phyloP scores from a whole-genome alignment of 2,888 invertebrate genomes.

The Coelinius sp. region DNA sequence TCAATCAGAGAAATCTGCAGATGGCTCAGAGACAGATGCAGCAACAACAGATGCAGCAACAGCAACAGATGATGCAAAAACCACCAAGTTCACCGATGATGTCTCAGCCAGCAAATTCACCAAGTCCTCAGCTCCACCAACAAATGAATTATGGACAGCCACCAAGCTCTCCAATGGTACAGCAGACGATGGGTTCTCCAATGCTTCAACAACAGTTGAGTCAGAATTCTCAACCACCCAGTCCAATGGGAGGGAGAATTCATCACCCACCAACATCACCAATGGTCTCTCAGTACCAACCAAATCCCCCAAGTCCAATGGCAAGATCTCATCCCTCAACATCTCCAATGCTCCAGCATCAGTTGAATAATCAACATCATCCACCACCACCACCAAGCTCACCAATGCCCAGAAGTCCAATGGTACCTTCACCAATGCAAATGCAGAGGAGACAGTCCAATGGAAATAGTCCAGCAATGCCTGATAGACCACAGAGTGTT shows the following conservation, averaged over 20 bases:
- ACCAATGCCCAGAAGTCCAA: slow-evolving; percentile 74
- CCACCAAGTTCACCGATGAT: slow-evolving; percentile 70
- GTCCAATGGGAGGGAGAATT: slow-evolving; percentile 67
- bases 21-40: slow-evolving; percentile 66
- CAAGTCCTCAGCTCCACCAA: slow-evolving; percentile 70
- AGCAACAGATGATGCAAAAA: slow-evolving; percentile 64
- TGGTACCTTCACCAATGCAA: slow-evolving; percentile 72
- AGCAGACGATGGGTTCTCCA: slow-evolving; percentile 69
- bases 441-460: slow-evolving; percentile 73
- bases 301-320: slow-evolving; percentile 70
- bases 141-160: slow-evolving; percentile 69
- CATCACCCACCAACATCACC: slow-evolving; percentile 67
- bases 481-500: slow-evolving; percentile 75
- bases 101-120: slow-evolving; percentile 66
- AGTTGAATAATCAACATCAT: slow-evolving; percentile 70
- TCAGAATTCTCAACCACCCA: slow-evolving; percentile 68
- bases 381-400: slow-evolving; percentile 70
- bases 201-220: slow-evolving; percentile 69
- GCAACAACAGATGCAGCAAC: slow-evolving; percentile 67
- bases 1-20: slow-evolving; percentile 67
- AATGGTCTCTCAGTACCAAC: slow-evolving; percentile 66
- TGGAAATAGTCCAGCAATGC: slow-evolving; percentile 73
- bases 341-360: slow-evolving; percentile 72
- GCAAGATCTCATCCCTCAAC: slow-evolving; percentile 65
- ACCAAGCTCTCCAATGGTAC: slow-evolving; percentile 72